phyloP scores from a whole-genome alignment of 2,797 vertebrate species.

The Sebastes diploproa region DNA sequence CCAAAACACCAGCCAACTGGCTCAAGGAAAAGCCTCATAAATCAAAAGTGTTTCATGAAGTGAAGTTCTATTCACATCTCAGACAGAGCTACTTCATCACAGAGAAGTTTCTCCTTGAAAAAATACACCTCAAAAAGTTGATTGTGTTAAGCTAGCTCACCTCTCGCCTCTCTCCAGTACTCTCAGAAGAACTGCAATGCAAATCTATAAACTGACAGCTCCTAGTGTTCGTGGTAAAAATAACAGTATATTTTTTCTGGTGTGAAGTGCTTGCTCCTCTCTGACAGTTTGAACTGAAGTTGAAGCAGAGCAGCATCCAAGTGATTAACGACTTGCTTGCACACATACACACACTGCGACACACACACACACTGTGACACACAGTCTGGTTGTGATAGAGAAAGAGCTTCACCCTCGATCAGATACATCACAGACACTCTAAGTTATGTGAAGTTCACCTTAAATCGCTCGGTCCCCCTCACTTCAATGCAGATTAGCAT shows the following conservation, averaged over 20 bases:
- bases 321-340: slow-evolving; percentile 64
- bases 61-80: slow-evolving; percentile 35
- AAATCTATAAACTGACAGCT: slow-evolving; percentile 35
- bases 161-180: slow-evolving; percentile 5
- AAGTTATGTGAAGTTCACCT: slow-evolving; percentile 47
- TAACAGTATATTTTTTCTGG: slow-evolving; percentile 6
- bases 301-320: slow-evolving; percentile 52
- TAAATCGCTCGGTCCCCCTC: slow-evolving; percentile 15
- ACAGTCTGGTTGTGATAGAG: slow-evolving; percentile 8
- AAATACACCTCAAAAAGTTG: slow-evolving; percentile 18
- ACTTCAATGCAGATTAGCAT: slow-evolving; percentile 7
- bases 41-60: slow-evolving; percentile 50
- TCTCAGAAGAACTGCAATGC: slow-evolving; percentile 23
- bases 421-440: slow-evolving; percentile 38
- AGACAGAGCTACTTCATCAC: slow-evolving; percentile 53
- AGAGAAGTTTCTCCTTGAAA: slow-evolving; percentile 28
- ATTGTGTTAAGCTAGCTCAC: slow-evolving; percentile 22
- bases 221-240: slow-evolving; percentile 25
- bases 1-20: slow-evolving; percentile 32
- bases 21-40: slow-evolving; percentile 41
- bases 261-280: slow-evolving; percentile 45
- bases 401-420: slow-evolving; percentile 28
- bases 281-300: slow-evolving; percentile 48
- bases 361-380: background rate
- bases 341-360: background rate